Conservation (phyloP, 1,140 invertebrate species). For the Drosophila pseudoananassae region DNA sequence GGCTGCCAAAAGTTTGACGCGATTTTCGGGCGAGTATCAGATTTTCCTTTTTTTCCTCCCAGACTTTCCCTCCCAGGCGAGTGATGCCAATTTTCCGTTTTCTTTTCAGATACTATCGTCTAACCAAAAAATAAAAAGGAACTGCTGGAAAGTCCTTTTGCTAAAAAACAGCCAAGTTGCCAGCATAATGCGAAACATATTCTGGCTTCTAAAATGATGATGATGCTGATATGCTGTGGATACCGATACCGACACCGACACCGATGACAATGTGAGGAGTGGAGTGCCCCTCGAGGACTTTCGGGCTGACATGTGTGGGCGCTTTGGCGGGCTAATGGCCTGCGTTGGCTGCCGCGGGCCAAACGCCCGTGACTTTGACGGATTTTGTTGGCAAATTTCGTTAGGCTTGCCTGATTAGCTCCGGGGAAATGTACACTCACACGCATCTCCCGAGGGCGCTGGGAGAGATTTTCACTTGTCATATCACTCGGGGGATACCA, state of each 20-base stretch:
- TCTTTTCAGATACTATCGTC: neutral
- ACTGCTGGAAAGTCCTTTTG: neutral
- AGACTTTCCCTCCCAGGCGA: neutral
- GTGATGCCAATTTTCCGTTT: neutral
- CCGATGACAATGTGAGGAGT: slow-evolving; percentile 53
- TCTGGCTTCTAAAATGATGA: slow-evolving; percentile 37
- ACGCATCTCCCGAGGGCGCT: neutral
- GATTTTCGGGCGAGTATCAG: slow-evolving; percentile 47
- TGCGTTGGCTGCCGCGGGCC: slow-evolving; percentile 36
- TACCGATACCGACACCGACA: slow-evolving; percentile 37
- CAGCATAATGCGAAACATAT: neutral
- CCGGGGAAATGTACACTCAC: slow-evolving; percentile 16
- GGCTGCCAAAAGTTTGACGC: slow-evolving; percentile 62
- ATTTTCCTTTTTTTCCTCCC: slow-evolving; percentile 34
- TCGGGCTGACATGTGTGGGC: slow-evolving; percentile 50
- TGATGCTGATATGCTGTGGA: slow-evolving; percentile 51
- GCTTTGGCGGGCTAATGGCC: slow-evolving; percentile 57
- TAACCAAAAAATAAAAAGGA: neutral
- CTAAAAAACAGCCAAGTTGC: neutral
- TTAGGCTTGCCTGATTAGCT: slow-evolving; percentile 66
- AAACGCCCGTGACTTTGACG: slow-evolving; percentile 63
- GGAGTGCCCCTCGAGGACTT: slow-evolving; percentile 56
- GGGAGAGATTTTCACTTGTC: slow-evolving; percentile 11
- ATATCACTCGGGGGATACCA: slow-evolving; percentile 12
- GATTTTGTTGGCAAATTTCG: slow-evolving; percentile 58